A percentile compares a stretch with the other conserved stretches of the same genome.
Conservation (phyloP, 1,140 invertebrate species). For the Drosophila littoralis region DNA sequence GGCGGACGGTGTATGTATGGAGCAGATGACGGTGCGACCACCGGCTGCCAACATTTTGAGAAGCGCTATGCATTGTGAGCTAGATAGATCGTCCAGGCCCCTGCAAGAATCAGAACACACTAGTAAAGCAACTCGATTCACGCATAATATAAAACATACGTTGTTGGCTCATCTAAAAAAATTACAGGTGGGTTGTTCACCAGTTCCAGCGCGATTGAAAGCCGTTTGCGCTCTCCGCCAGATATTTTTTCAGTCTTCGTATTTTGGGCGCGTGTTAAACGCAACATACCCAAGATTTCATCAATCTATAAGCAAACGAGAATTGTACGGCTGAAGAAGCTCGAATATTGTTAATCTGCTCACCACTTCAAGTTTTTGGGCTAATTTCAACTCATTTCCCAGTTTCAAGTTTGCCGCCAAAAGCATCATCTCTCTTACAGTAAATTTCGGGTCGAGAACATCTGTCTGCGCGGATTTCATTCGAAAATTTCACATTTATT, state of each 20-base stretch:
- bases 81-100: slow-evolving; percentile 91
- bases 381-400: slow-evolving; percentile 87
- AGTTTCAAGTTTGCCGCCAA: slow-evolving; percentile 95
- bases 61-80: slow-evolving; percentile 90
- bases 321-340: not conserved
- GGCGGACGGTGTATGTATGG: slow-evolving; percentile 95
- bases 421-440: slow-evolving; percentile 93
- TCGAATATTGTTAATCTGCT: slow-evolving; percentile 77
- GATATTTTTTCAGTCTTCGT: slow-evolving; percentile 91
- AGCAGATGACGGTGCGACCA: slow-evolving; percentile 94
- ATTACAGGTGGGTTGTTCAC: slow-evolving; percentile 97
- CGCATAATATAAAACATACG: slow-evolving; percentile 86
- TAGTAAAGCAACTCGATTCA: not conserved
- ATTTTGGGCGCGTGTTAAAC: slow-evolving; percentile 87
- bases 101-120: slow-evolving; percentile 33
- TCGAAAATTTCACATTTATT: not conserved
- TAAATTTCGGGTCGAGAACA: slow-evolving; percentile 92
- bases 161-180: slow-evolving; percentile 93
- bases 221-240: slow-evolving; percentile 95
- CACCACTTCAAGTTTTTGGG: slow-evolving; percentile 90
- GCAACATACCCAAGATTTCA: slow-evolving; percentile 89
- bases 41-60: slow-evolving; percentile 91
- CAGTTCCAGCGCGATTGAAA: slow-evolving; percentile 96
- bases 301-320: slow-evolving; percentile 86
- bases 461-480: slow-evolving; percentile 86